phyloP scores from a whole-genome alignment of 1,140 invertebrate species.

The Anastrepha obliqua region DNA sequence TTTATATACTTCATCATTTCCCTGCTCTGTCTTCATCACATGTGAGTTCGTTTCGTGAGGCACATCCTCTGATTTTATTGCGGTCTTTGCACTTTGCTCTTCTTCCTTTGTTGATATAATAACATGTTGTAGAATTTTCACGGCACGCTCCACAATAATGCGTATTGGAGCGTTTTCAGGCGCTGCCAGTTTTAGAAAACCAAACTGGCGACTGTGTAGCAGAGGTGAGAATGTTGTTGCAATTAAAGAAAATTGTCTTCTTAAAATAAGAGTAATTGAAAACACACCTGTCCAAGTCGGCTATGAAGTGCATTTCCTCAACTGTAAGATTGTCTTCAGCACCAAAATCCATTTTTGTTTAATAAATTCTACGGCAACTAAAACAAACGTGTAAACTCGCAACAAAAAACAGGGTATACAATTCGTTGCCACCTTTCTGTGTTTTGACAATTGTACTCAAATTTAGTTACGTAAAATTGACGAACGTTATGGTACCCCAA shows the following conservation, averaged over 20 bases:
- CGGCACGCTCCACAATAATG: conserved; percentile 85
- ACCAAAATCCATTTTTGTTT: conserved; percentile 47
- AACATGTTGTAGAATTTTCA: conserved; percentile 89
- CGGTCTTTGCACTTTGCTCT: conserved; percentile 61
- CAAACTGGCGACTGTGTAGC: conserved; percentile 85
- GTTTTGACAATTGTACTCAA: background rate
- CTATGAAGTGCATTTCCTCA: conserved; percentile 43
- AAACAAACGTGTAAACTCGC: conserved; percentile 54
- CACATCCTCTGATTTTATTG: conserved; percentile 58
- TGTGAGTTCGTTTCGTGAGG: conserved; percentile 15
- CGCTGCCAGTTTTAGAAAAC: conserved; percentile 86
- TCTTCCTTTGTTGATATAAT: conserved; percentile 84
- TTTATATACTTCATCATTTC: conserved; percentile 5
- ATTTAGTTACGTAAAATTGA: background rate
- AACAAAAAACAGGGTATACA: conserved; percentile 52
- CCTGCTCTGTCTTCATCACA: conserved; percentile 40
- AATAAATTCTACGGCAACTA: conserved; percentile 36
- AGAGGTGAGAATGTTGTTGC: background rate
- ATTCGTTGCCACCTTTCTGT: conserved; percentile 11
- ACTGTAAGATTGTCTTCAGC: conserved; percentile 42
- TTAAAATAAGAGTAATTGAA: conserved; percentile 66
- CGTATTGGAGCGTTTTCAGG: conserved; percentile 86
- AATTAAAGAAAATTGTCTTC: conserved; percentile 63
- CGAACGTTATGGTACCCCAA: background rate
- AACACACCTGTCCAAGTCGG: conserved; percentile 44